These are phyloP conservation scores for Pampusana beccarii DNA, from an alignment of 2,113 vertebrate genomes.

Conservation along the genomic window DNA sequence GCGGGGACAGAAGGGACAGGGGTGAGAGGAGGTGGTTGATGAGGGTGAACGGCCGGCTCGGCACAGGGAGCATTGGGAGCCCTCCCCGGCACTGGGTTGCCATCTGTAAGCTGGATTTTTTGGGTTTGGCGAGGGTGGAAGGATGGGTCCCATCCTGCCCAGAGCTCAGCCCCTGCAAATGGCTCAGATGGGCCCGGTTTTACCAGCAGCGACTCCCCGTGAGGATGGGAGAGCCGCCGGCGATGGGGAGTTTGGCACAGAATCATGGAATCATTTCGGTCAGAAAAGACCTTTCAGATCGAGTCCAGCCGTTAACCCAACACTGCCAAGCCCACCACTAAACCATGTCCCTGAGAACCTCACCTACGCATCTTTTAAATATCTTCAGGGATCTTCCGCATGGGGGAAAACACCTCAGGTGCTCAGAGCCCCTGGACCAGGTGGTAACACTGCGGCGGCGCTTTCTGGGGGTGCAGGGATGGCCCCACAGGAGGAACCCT, in stretches of 20 bases:
- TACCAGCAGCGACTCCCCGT: rapidly evolving
- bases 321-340: too few species aligned
- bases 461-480: not conserved
- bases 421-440: not conserved
- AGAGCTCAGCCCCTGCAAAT: rapidly evolving
- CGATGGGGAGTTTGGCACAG: not conserved
- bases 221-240: not conserved
- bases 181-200: not conserved
- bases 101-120: not conserved
- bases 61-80: rapidly evolving
- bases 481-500: not conserved
- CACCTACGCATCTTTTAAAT: too few species aligned
- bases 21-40: not conserved
- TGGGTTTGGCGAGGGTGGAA: not conserved
- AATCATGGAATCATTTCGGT: too few species aligned
- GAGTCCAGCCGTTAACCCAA: too few species aligned
- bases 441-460: rapidly evolving
- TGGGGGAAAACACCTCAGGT: not conserved
- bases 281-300: too few species aligned
- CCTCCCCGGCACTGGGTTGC: not conserved
- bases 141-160: not conserved
- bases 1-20: not conserved
- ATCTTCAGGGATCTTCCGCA: not conserved
- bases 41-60: rapidly evolving
- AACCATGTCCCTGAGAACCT: too few species aligned